Evolutionary conservation across 2,888 invertebrate genomes (phyloP).

Genomic region (Alcis repandata): DNA sequence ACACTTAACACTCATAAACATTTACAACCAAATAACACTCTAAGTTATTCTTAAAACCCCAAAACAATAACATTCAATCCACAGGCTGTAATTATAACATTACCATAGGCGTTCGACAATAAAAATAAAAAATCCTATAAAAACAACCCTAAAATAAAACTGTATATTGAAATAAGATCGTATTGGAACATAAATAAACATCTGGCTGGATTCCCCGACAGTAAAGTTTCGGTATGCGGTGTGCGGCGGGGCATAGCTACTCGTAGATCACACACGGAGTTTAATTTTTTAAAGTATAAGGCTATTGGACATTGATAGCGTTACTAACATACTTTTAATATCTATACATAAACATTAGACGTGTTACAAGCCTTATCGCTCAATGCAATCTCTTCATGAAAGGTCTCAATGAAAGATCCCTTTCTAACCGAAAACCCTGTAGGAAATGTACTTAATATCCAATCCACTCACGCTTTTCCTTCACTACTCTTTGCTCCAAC

Average conservation of each 20-base stretch:
- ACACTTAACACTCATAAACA: slow-evolving; percentile 17
- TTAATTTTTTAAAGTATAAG: too few species aligned
- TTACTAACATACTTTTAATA: neutral
- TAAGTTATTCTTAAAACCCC: slow-evolving; percentile 21
- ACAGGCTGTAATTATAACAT: slow-evolving; percentile 39
- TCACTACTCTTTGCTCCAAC: neutral
- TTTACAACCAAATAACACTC: slow-evolving; percentile 11
- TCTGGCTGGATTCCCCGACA: slow-evolving; percentile 58
- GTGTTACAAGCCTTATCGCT: too few species aligned
- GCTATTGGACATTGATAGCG: neutral
- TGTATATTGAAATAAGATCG: slow-evolving; percentile 36
- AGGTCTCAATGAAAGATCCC: too few species aligned
- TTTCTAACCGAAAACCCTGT: neutral
- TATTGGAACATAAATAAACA: slow-evolving; percentile 58
- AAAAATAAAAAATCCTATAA: slow-evolving; percentile 39
- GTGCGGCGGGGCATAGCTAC: slow-evolving; percentile 32
- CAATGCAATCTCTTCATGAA: too few species aligned
- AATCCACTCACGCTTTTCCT: neutral
- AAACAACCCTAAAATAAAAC: slow-evolving; percentile 41
- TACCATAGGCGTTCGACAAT: slow-evolving; percentile 34
- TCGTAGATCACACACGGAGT: slow-evolving; percentile 71
- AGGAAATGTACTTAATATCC: neutral
- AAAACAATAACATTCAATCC: slow-evolving; percentile 23
- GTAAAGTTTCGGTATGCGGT: slow-evolving; percentile 57
- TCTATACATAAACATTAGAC: too few species aligned